Evolutionary conservation across 35 echinoderm and acorn worm genomes (phyloP), one percentile per base, ranked within the genome.

Genomic region (Hemicentrotus pulcherrimus): DNA sequence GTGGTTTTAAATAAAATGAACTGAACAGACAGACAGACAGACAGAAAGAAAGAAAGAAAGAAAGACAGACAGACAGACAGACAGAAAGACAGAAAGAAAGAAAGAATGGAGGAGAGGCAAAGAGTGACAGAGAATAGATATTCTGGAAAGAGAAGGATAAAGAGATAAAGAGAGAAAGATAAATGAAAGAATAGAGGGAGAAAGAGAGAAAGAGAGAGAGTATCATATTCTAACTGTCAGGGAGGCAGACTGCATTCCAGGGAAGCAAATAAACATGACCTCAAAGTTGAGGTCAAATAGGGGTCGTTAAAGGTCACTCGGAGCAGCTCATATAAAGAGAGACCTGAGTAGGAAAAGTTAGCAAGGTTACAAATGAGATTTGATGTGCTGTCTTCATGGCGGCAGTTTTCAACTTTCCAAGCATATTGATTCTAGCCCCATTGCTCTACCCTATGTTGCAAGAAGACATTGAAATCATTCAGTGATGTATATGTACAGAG

Each of bases 201-300:
- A 78, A 22, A 78, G 65, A n/a, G 65, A 78, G 65, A 78, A 8
- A 78, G 28, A 78, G 88, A 88, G 86, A 90, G 88, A 90, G 88
- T 90, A 90, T 90, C 88, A 90, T 9, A 90, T 90, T 90, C 32
- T 32, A 28, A 47, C 88, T 90, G 88, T 90, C 88, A 90, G 88
- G 46, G 88, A 90, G 88, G 32, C 88, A 90, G 88, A 90, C 88
- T 45, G 88, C 88, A 90, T 90, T 90, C 88, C 46, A 90, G 88
- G 88, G 88, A 90, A 90, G 88, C 88, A 90, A 90, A 90, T 90
- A 90, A 90, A 90, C 88, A 90, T 90, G 88, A 90, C 88, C 88
- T 90, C 46, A 90, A 90, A 45, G 88, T 90, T 90, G 88, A 90
- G 88, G 88, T 90, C 88, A 90, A 90, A 90, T 90, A 47, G 88